These are phyloP conservation scores for Siphlonurus alternatus DNA, from an alignment of 2,888 invertebrate genomes.

Conservation along the genomic window DNA sequence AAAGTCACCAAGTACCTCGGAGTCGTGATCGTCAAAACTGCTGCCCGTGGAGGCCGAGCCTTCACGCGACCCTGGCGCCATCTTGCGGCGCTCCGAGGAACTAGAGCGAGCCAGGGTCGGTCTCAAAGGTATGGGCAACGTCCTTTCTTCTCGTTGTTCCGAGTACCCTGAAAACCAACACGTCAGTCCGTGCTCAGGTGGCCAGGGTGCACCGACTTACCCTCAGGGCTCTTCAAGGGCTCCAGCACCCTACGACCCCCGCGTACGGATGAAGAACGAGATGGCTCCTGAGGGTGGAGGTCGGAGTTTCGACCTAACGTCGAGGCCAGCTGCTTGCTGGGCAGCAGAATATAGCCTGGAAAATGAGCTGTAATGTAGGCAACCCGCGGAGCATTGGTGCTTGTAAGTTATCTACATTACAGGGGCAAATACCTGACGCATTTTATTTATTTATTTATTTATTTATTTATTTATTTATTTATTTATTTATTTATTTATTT, in stretches of 20 bases:
- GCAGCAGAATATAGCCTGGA: not conserved
- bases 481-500: not conserved
- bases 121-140: not conserved
- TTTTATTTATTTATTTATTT: too few species aligned
- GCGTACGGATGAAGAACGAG: conserved; percentile 6
- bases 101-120: not conserved
- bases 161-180: not conserved
- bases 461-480: too few species aligned
- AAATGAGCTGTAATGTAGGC: not conserved
- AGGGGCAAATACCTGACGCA: too few species aligned
- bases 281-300: not conserved
- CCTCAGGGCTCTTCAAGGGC: conserved; percentile 4
- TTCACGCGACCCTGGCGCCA: conserved; percentile 9
- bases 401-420: too few species aligned
- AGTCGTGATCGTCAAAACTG: too few species aligned
- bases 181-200: too few species aligned
- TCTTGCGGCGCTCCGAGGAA: conserved; percentile 11
- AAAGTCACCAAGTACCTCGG: too few species aligned
- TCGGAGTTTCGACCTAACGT: not conserved
- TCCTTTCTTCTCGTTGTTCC: not conserved
- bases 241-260: conserved; percentile 10
- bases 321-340: conserved; percentile 1
- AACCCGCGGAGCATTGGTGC: too few species aligned
- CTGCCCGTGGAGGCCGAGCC: not conserved
- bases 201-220: too few species aligned